Evolutionary conservation across 2,888 invertebrate species (phyloP).

Genomic region (Monopis laevigella): DNA sequence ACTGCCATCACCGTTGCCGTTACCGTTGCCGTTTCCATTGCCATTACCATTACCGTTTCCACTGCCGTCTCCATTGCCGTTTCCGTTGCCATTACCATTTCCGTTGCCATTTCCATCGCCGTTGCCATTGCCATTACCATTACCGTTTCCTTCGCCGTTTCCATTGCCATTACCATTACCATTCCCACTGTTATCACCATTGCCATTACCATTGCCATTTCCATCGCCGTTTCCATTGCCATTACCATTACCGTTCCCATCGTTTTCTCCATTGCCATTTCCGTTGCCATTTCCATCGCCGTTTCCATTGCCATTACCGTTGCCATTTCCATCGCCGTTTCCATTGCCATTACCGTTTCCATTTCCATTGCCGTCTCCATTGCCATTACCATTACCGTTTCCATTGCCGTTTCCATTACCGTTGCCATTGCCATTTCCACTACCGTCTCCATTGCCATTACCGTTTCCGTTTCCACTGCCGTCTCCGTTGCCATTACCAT

Average conservation of each 20-base stretch:
- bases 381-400: not conserved
- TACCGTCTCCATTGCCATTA: constrained; percentile 20
- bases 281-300: constrained; percentile 12
- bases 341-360: constrained; percentile 5
- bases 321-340: constrained; percentile 18
- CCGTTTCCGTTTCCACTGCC: too few relatives aligned
- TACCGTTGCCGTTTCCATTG: not conserved
- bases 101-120: constrained; percentile 12
- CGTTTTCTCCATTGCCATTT: constrained; percentile 11
- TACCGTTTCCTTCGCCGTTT: not conserved
- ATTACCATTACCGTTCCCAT: not conserved
- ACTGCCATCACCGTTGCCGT: not conserved
- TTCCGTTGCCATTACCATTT: constrained; percentile 14
- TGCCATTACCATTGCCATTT: not conserved
- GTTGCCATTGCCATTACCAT: constrained; percentile 13
- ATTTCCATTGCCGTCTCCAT: not conserved
- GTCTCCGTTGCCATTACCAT: constrained; percentile 24
- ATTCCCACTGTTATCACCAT: too few relatives aligned
- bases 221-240: not conserved
- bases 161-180: not conserved
- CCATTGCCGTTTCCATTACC: not conserved
- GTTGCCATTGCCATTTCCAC: constrained; percentile 8
- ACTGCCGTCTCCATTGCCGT: constrained; percentile 12
- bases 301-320: constrained; percentile 3
- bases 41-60: constrained; percentile 11